phyloP scores from a whole-genome alignment of 2,888 invertebrate species.

The Dicroscelio sp. region DNA sequence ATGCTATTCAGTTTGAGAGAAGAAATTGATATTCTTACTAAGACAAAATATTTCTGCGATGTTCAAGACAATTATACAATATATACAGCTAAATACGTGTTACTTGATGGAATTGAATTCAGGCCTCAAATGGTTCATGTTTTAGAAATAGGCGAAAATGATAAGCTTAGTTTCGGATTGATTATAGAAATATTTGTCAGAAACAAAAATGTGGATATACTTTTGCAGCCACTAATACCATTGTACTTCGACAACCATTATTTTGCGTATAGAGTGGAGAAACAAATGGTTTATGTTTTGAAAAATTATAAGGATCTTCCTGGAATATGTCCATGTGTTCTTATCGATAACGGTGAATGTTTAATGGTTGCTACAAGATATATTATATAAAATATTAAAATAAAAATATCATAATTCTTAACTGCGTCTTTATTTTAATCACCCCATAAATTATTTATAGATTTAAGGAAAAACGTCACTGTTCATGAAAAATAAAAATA shows the following conservation, averaged over 20 bases:
- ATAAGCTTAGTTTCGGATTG: constrained; percentile 8
- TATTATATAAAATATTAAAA: background rate
- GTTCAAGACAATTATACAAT: background rate
- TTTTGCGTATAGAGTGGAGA: background rate
- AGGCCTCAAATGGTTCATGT: constrained; percentile 15
- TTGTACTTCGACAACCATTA: background rate
- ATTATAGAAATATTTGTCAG: background rate
- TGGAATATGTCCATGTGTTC: background rate
- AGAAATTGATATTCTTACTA: constrained; percentile 12
- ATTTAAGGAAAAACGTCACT: background rate
- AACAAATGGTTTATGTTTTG: background rate
- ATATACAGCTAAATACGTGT: background rate
- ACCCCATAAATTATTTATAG: background rate
- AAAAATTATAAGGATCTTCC: background rate
- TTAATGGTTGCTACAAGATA: background rate
- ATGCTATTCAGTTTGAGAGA: background rate
- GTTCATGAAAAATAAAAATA: background rate
- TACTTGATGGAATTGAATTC: constrained; percentile 5
- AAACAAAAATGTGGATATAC: background rate
- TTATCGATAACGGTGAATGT: background rate
- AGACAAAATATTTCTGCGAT: constrained; percentile 26
- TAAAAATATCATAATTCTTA: background rate
- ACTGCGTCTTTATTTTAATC: background rate
- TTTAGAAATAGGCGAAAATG: constrained; percentile 31
- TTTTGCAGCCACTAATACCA: background rate